Conservation (phyloP, 2,888 invertebrate species). For the Amphiduros pacificus region DNA sequence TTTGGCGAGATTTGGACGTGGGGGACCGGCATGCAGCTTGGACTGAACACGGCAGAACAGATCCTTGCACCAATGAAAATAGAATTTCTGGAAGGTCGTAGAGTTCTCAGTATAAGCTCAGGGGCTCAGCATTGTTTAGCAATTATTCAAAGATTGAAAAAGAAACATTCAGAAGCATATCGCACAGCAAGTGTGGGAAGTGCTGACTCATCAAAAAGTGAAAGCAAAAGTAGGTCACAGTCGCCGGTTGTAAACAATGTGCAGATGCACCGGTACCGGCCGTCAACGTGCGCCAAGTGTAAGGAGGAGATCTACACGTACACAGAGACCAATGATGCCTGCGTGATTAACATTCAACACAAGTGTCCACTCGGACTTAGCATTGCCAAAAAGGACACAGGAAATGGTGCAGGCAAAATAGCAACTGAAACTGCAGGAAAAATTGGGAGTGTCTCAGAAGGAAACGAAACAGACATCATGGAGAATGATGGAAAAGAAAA, state of each 20-base stretch:
- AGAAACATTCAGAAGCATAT: slow-evolving; percentile 5
- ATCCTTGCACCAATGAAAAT: slow-evolving; percentile 39
- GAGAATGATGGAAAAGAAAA: too few relatives aligned
- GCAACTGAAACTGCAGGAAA: neutral
- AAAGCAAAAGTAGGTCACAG: slow-evolving; percentile 5
- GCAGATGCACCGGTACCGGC: slow-evolving; percentile 24
- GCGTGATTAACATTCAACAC: slow-evolving; percentile 40
- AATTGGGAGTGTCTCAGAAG: too few relatives aligned
- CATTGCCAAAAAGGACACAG: neutral
- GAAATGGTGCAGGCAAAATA: too few relatives aligned
- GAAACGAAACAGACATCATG: too few relatives aligned
- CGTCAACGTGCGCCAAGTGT: slow-evolving; percentile 41
- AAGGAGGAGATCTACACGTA: slow-evolving; percentile 44
- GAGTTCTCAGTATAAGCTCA: slow-evolving; percentile 46
- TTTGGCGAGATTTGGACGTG: slow-evolving; percentile 54
- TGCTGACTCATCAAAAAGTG: slow-evolving; percentile 3
- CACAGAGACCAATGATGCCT: slow-evolving; percentile 39
- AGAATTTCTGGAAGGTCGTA: slow-evolving; percentile 37
- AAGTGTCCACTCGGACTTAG: slow-evolving; percentile 32
- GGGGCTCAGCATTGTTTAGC: slow-evolving; percentile 52
- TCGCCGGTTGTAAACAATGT: slow-evolving; percentile 14
- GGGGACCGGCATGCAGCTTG: slow-evolving; percentile 52
- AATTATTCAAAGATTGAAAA: slow-evolving; percentile 38
- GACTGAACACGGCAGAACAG: slow-evolving; percentile 33
- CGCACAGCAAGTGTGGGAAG: slow-evolving; percentile 20